Evolutionary conservation across 2,888 invertebrate species (phyloP), one percentile per base, ranked within the genome.

Genomic region (Trissolcus japonicus): DNA sequence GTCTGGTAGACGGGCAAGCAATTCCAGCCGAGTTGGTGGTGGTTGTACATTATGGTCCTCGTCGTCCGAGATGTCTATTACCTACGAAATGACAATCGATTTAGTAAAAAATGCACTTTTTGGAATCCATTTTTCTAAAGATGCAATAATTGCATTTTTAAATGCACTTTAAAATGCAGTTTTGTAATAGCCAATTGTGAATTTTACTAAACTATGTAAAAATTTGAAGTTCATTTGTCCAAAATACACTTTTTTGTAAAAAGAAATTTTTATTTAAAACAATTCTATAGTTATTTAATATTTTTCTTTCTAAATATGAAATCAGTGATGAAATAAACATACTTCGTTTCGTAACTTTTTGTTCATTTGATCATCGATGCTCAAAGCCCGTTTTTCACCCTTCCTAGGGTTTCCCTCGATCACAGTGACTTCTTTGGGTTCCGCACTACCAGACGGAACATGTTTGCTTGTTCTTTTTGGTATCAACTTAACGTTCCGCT

Each of bases 51-150:
- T 86, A 74, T 89, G 85, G 55, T 88, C 83, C 51, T 89, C 89
- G 46, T 89, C 89, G 40, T 89, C 89, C 0, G 89, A 89, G 21
- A 89, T 80, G 72, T 89, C 88, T 48, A 88, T 89, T 2, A 88
- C 80, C 88, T 88, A 11, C n/a, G n/a, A 54, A 54, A 54, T 54
- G 25, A 43, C n/a, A 11, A 43, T 43, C 4, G 6, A 25, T 4
- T 25, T 25, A 25, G 25, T 19, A 19, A 19, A 4, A 25, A 25
- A 25, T 25, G 4, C 19, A 19, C 19, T 19, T 1, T 19, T 19
- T 2, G 2, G 2, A 19, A 19, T 2, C 1, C 19, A 19, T 19
- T 19, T 19, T 19, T 19, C 19, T 19, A 19, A 19, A 19, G 19
- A 2, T 19, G 19, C 19, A 19, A 19, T 19, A 19, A 19, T 19